These are phyloP conservation scores for Euzophera pinguis DNA, from an alignment of 2,888 invertebrate species.

Conservation along the genomic window DNA sequence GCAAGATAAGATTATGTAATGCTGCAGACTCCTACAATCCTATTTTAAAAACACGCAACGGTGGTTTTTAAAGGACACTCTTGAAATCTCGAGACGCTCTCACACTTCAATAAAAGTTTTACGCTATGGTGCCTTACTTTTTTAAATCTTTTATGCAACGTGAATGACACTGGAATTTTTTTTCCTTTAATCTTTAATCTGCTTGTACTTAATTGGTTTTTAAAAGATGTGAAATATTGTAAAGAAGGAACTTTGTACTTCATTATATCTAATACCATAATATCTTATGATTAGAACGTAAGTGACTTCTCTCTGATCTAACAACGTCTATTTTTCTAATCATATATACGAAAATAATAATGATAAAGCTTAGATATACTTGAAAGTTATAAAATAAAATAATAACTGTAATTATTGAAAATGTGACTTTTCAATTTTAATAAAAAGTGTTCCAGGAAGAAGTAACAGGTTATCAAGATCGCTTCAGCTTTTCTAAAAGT, in stretches of 20 bases:
- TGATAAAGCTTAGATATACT: too few relatives aligned
- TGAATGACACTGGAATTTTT: slow-evolving; percentile 42
- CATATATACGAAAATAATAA: too few relatives aligned
- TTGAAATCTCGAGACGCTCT: slow-evolving; percentile 55
- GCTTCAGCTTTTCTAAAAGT: slow-evolving; percentile 38
- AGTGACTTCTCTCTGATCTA: too few relatives aligned
- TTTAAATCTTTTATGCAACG: slow-evolving; percentile 51
- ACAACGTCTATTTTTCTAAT: too few relatives aligned
- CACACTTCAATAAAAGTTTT: slow-evolving; percentile 64
- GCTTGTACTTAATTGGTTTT: slow-evolving; percentile 57
- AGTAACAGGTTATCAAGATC: neutral
- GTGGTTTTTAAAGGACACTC: slow-evolving; percentile 64
- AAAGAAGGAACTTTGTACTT: too few relatives aligned
- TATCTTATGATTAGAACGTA: too few relatives aligned
- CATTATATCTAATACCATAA: too few relatives aligned
- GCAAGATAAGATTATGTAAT: slow-evolving; percentile 65
- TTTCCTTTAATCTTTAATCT: slow-evolving; percentile 46
- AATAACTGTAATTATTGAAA: neutral
- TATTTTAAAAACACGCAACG: slow-evolving; percentile 71
- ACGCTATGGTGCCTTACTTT: slow-evolving; percentile 45
- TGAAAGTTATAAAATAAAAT: neutral
- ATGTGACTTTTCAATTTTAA: neutral
- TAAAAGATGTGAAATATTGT: neutral
- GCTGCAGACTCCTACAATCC: slow-evolving; percentile 55
- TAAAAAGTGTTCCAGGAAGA: neutral